phyloP scores from a whole-genome alignment of 2,797 vertebrate species.

The Microchirus variegatus region DNA sequence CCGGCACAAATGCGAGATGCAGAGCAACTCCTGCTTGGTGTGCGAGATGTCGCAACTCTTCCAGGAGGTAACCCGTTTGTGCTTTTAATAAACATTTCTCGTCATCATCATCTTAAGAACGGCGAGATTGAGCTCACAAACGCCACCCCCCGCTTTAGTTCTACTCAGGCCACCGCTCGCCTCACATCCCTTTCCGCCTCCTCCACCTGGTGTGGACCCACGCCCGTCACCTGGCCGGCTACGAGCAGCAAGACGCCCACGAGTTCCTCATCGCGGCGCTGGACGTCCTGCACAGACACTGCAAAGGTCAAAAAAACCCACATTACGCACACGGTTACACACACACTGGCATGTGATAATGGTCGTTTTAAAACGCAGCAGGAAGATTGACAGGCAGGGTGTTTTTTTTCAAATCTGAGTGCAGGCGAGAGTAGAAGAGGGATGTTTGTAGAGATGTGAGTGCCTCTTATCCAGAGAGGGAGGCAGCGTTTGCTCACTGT shows the following conservation, averaged over 20 bases:
- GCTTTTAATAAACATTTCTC: too few species aligned
- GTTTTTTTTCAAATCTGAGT: neutral
- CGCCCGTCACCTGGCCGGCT: slow-evolving; percentile 95
- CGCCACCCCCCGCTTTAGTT: slow-evolving; percentile 78
- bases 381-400: neutral
- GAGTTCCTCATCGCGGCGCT: slow-evolving; percentile 98
- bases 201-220: slow-evolving; percentile 99
- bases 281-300: slow-evolving; percentile 98
- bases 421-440: neutral
- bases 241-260: slow-evolving; percentile 97
- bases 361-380: neutral
- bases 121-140: slow-evolving; percentile 15
- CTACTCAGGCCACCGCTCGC: slow-evolving; percentile 97
- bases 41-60: slow-evolving; percentile 97
- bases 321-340: neutral
- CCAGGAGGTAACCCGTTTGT: slow-evolving; percentile 86
- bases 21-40: slow-evolving; percentile 95
- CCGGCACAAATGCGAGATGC: slow-evolving; percentile 96
- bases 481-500: slow-evolving; percentile 29
- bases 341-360: neutral
- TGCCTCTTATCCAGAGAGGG: slow-evolving; percentile 9
- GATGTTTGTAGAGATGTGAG: slow-evolving; percentile 6
- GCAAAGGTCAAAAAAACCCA: slow-evolving; percentile 87
- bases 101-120: too few species aligned
- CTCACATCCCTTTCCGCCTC: slow-evolving; percentile 98